Evolutionary conservation across 64 coral and sea anemone genomes (phyloP).

Genomic region (Dendronephthya gigantea): DNA sequence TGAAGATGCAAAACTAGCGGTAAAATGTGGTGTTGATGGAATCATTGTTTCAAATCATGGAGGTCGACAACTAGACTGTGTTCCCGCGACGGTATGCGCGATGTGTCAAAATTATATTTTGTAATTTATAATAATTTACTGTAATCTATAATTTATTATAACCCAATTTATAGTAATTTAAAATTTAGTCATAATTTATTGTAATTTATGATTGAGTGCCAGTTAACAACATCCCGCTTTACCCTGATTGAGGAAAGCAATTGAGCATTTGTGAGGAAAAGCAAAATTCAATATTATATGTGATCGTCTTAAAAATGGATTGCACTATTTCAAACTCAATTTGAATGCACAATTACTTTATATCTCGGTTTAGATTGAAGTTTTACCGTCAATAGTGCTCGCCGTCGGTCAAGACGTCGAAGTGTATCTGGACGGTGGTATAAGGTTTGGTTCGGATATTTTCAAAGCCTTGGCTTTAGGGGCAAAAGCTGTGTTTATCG

Average conservation of each 20-base stretch:
- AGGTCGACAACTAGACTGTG: background rate
- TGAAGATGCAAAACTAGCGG: background rate
- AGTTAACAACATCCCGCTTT: too few species aligned
- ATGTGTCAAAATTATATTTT: background rate
- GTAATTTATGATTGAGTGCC: too few species aligned
- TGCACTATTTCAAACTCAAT: too few species aligned
- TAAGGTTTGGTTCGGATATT: slow-evolving; percentile 66
- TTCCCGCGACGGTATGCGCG: background rate
- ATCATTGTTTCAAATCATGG: background rate
- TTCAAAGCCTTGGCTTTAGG: slow-evolving; percentile 72
- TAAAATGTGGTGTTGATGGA: background rate
- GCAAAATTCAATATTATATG: background rate
- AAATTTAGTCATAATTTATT: too few species aligned
- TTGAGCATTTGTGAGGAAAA: too few species aligned
- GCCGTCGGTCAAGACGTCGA: slow-evolving; percentile 57
- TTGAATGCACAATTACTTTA: too few species aligned
- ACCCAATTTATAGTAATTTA: too few species aligned
- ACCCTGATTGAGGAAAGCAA: too few species aligned
- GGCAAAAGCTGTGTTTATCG: slow-evolving; percentile 71
- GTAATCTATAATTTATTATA: too few species aligned
- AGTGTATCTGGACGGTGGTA: slow-evolving; percentile 78
- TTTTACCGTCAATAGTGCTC: slow-evolving; percentile 53
- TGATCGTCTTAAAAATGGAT: background rate
- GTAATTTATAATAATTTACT: too few species aligned
- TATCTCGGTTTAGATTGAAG: slow-evolving; percentile 49